phyloP scores from a whole-genome alignment of 2,888 invertebrate genomes.

The Cheilosia vernalis region DNA sequence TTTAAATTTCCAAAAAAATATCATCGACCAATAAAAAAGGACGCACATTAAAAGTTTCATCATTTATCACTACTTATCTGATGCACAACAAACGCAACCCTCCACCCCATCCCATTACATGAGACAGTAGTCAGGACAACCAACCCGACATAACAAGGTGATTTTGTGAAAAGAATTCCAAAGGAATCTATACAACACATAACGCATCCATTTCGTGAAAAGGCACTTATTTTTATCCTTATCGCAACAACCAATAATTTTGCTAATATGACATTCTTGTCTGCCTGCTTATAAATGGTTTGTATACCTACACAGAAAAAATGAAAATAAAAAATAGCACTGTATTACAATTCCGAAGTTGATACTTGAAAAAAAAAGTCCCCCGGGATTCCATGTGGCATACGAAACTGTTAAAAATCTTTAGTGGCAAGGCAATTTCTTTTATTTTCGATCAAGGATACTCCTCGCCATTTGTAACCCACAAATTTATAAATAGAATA shows the following conservation, averaged over 20 bases:
- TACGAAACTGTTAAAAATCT: conserved; percentile 67
- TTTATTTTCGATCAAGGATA: conserved; percentile 72
- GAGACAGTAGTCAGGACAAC: background rate
- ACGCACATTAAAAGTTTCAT: conserved; percentile 70
- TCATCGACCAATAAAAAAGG: conserved; percentile 68
- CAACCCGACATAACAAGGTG: conserved; percentile 44
- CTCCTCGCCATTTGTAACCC: conserved; percentile 33
- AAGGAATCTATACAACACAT: conserved; percentile 1
- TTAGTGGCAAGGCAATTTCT: conserved; percentile 72
- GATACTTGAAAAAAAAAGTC: conserved; percentile 52
- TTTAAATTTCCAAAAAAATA: conserved; percentile 54
- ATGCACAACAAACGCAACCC: conserved; percentile 42
- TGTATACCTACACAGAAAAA: conserved; percentile 11
- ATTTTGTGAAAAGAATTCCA: conserved; percentile 20
- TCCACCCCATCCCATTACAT: conserved; percentile 9
- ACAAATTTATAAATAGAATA: conserved; percentile 26
- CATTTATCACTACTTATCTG: conserved; percentile 74
- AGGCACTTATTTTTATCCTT: conserved; percentile 66
- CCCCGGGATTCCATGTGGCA: conserved; percentile 50
- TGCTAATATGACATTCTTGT: conserved; percentile 72
- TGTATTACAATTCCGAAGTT: conserved; percentile 63
- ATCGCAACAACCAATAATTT: conserved; percentile 73
- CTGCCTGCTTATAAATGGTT: conserved; percentile 45
- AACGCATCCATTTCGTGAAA: conserved; percentile 56
- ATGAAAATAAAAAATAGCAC: conserved; percentile 55